These are phyloP conservation scores for Girardinus metallicus DNA, from an alignment of 2,797 vertebrate genomes.

Conservation along the genomic window DNA sequence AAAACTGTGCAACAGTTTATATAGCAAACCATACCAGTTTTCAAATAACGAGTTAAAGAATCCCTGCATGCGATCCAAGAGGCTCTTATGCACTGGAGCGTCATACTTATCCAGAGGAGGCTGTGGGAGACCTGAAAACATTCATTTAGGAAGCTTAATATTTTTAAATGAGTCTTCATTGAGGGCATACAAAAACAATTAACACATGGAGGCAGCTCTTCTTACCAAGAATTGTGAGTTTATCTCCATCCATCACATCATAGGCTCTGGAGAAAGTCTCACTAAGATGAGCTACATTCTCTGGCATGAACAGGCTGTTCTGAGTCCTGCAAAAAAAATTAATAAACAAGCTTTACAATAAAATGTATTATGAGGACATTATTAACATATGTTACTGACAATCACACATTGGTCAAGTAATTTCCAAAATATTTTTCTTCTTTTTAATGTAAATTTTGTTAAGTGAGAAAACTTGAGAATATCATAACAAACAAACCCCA, in stretches of 20 bases:
- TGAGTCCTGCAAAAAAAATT: slow-evolving; percentile 83
- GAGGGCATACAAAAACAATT: slow-evolving; percentile 20
- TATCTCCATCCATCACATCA: slow-evolving; percentile 92
- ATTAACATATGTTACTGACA: neutral
- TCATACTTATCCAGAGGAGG: slow-evolving; percentile 87
- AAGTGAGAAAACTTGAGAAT: neutral
- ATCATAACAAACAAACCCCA: neutral
- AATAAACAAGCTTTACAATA: neutral
- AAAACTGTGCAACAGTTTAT: neutral
- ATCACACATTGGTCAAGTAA: neutral
- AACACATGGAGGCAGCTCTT: neutral
- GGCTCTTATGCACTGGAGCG: slow-evolving; percentile 87
- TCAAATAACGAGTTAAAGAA: slow-evolving; percentile 92
- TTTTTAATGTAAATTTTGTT: neutral
- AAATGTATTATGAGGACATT: neutral
- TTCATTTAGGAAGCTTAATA: slow-evolving; percentile 38
- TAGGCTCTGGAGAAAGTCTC: slow-evolving; percentile 86
- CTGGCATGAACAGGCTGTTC: slow-evolving; percentile 91
- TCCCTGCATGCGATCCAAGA: slow-evolving; percentile 92
- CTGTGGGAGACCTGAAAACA: slow-evolving; percentile 85
- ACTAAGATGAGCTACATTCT: slow-evolving; percentile 89
- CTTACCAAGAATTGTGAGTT: slow-evolving; percentile 91
- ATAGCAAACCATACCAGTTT: slow-evolving; percentile 86
- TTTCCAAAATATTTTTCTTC: neutral
- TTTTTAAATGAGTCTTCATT: slow-evolving; percentile 63